These are phyloP conservation scores for Tetragnatha versicolor DNA, from an alignment of 1,140 invertebrate genomes.

Conservation along the genomic window DNA sequence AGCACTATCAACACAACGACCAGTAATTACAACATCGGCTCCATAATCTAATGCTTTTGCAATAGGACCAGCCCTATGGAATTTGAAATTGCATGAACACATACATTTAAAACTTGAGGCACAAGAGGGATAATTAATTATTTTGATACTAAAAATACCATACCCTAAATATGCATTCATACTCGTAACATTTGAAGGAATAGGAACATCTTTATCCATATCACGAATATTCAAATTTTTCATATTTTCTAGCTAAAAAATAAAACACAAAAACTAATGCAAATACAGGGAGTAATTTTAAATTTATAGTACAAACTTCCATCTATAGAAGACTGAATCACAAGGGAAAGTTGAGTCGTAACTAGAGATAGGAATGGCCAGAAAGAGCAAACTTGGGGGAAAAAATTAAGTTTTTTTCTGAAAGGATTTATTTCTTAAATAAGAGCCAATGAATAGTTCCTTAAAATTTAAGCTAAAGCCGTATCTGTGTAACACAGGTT, in stretches of 20 bases:
- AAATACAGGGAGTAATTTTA: not conserved
- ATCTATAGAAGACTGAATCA: too few species aligned
- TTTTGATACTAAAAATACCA: too few species aligned
- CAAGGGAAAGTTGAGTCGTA: too few species aligned
- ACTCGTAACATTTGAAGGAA: slow-evolving; percentile 64
- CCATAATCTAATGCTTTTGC: slow-evolving; percentile 66
- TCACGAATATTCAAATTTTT: slow-evolving; percentile 59
- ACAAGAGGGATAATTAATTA: not conserved
- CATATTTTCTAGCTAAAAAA: slow-evolving; percentile 57
- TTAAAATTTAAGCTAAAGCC: too few species aligned
- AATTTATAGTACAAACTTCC: not conserved
- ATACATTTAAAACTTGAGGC: not conserved
- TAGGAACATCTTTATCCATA: slow-evolving; percentile 61
- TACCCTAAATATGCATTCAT: slow-evolving; percentile 69
- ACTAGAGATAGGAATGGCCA: too few species aligned
- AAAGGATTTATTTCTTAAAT: too few species aligned
- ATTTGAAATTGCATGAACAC: not conserved
- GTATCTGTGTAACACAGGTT: too few species aligned
- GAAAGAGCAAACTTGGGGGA: too few species aligned
- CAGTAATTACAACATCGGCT: slow-evolving; percentile 69
- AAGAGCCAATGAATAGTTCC: too few species aligned
- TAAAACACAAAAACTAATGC: not conserved
- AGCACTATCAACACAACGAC: slow-evolving; percentile 68
- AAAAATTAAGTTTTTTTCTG: too few species aligned
- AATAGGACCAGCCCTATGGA: slow-evolving; percentile 68